These are phyloP conservation scores for Crypturellus undulatus DNA, from an alignment of 2,113 vertebrate genomes.

Conservation along the genomic window DNA sequence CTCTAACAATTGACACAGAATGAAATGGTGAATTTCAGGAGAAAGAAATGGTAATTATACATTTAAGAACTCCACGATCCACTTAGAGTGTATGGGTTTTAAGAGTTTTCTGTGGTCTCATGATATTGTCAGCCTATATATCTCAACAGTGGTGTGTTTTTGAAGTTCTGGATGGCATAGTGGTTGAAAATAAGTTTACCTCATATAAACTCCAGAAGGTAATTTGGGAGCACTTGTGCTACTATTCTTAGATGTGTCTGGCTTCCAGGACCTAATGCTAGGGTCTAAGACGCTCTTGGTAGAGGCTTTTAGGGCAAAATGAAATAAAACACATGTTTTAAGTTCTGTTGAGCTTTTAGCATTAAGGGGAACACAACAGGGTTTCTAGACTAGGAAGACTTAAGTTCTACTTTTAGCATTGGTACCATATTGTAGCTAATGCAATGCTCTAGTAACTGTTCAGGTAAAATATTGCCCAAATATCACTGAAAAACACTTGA, in stretches of 20 bases:
- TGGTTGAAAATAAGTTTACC: neutral
- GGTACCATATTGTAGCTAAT: neutral
- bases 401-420: neutral
- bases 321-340: neutral
- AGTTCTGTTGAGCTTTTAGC: neutral
- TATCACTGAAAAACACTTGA: neutral
- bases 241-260: neutral
- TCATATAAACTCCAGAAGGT: neutral
- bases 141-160: neutral
- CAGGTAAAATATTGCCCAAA: neutral
- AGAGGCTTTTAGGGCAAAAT: neutral
- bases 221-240: neutral
- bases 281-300: neutral
- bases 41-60: neutral
- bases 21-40: neutral
- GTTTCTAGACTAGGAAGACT: neutral
- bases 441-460: neutral
- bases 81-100: accelerated
- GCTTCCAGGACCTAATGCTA: neutral
- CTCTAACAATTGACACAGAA: neutral
- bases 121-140: neutral
- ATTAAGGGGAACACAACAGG: neutral
- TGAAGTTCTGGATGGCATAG: neutral
- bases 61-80: neutral
- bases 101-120: neutral